Base-by-base conservation (phyloP, 2,797 vertebrate species). In the Lepilemur septentrionalis region DNA sequence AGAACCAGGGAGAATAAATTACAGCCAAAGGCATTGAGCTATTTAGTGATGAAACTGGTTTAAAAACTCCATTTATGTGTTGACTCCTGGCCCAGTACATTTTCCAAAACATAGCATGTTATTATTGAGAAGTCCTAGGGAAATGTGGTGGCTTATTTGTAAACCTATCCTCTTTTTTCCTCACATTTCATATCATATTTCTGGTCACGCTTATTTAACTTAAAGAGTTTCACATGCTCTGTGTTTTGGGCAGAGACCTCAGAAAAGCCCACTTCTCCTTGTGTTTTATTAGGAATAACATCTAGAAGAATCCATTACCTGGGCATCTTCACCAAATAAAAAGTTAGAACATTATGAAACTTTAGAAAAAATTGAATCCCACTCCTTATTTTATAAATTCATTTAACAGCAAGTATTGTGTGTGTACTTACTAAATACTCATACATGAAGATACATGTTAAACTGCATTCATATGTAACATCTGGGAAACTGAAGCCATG, bases 371-470 rank as follows among this genome's bases (percentile, higher is more conserved):
- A 5, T 43, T 32, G 12, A 25, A 70, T 30, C 4, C 22, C 65
- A 59, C 10, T 73, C 20, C 15, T 57, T 89, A 55, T 92, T 95
- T 75, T 87, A 84, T 89, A 78, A 78, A 90, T 94, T 94, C 76
- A 85, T 63, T 87, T 75, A 80, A 84, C 2, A 15, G 2, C 2
- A 10, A 4, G 2, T 78, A 35, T 43, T 48, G 3, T 59, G 22
- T 69, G 4, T 46, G 30, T 2, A 32, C 12, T 91, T 95, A n/a
- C 23, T 73, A 78, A 65, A 72, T 48, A 20, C 20, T 91, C 38
- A 72, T 61, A 72, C 83, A 61, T 91, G 30, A 52, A 57, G n/a
- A 67, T 32, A 41, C 25, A 80, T 32, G 30, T 85, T 88, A 48
- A 80, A 80, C 10, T 69, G 28, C 1, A 38, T 90, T 90, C 89